A percentile compares a stretch with the other conserved stretches of the same genome.
These are phyloP conservation scores for Eudasyphora cyanicolor DNA, from an alignment of 2,888 invertebrate species.

Conservation along the genomic window DNA sequence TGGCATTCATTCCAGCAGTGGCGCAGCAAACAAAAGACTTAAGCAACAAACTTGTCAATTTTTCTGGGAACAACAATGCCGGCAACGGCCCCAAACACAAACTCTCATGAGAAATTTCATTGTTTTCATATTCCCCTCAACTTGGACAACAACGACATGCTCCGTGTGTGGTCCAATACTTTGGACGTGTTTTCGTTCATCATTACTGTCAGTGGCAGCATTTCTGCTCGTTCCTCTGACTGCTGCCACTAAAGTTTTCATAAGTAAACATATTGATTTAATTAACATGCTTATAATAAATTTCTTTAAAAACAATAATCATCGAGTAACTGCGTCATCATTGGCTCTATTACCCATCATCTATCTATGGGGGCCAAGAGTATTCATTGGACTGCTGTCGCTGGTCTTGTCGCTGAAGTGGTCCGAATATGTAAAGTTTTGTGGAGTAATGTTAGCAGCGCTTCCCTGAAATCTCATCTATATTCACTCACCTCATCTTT, in stretches of 20 bases:
- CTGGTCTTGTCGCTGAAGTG: conserved; percentile 12
- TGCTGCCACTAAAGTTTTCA: conserved; percentile 58
- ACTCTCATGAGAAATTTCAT: conserved; percentile 56
- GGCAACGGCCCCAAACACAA: not conserved
- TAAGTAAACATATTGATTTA: conserved; percentile 65
- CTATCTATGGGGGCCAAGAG: not conserved
- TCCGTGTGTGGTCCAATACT: conserved; percentile 22
- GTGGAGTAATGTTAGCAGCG: conserved; percentile 39
- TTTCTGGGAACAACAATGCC: conserved; percentile 25
- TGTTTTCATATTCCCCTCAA: conserved; percentile 30
- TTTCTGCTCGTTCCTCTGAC: not conserved
- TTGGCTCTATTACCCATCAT: not conserved
- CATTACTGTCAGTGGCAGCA: not conserved
- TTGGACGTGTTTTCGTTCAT: not conserved
- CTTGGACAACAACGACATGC: not conserved
- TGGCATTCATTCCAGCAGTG: not conserved
- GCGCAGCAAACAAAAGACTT: conserved; percentile 23
- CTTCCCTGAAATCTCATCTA: not conserved
- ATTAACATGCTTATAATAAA: conserved; percentile 65
- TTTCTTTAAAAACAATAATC: conserved; percentile 51
- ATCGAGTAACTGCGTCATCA: conserved; percentile 4
- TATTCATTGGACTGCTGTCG: not conserved
- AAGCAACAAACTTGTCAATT: conserved; percentile 26
- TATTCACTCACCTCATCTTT: not conserved
- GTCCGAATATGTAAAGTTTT: conserved; percentile 55